These are phyloP conservation scores for Bombus waltoni DNA, from an alignment of 1,140 invertebrate genomes.

Conservation along the genomic window DNA sequence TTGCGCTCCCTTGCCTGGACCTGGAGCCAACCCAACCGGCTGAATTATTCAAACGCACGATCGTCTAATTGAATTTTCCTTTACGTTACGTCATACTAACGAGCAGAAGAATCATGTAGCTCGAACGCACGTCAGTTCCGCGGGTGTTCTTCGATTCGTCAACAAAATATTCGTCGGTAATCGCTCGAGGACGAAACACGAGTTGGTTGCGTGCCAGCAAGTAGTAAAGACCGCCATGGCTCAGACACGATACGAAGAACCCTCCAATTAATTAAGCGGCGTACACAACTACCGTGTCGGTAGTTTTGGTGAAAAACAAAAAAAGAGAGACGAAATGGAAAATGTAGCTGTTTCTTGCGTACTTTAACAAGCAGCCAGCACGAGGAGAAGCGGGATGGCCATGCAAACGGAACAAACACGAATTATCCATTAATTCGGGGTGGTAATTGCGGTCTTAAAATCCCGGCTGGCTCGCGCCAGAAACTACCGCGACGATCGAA, in stretches of 20 bases:
- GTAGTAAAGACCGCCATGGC: conserved; percentile 44
- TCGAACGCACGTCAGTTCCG: background rate
- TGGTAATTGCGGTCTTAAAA: conserved; percentile 7
- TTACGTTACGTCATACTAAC: background rate
- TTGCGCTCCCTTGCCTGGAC: background rate
- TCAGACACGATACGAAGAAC: conserved; percentile 42
- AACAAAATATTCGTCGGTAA: conserved; percentile 24
- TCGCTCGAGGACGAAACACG: background rate
- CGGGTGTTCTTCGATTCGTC: background rate
- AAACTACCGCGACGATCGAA: background rate
- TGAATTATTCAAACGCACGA: background rate
- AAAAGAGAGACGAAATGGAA: background rate
- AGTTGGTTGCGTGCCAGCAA: conserved; percentile 34
- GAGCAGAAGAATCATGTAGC: background rate
- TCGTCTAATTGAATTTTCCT: background rate
- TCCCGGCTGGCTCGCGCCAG: background rate
- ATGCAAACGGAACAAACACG: conserved; percentile 6
- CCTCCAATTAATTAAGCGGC: conserved; percentile 48
- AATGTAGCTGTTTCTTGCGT: background rate
- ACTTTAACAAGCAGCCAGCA: conserved; percentile 1
- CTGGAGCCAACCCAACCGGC: background rate
- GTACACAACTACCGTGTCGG: conserved; percentile 6
- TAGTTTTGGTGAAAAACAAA: background rate
- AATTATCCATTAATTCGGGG: conserved; percentile 33
- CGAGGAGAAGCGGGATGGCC: background rate